Evolutionary conservation across 92 coral and sea anemone species (phyloP), one percentile per base, ranked within the genome.

Genomic region (Paragorgia papillata): DNA sequence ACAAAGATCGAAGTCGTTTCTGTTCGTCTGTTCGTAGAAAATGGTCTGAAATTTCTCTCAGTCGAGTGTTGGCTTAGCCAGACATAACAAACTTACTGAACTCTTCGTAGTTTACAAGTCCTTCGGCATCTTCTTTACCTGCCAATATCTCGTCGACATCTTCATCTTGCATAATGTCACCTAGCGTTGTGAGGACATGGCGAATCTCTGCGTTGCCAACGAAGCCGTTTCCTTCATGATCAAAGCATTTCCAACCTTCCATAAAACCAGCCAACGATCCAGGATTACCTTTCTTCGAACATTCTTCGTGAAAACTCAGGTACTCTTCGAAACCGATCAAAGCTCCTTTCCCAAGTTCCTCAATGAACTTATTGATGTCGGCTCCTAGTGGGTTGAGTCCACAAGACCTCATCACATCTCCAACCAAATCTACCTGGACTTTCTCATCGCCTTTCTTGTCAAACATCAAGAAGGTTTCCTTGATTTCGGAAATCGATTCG

Each of bases 31-130:
- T 71, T 71, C 35, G 78, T 54, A 30, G 76, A 54, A 71, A 71
- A 49, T 55, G 7, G 60, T 32, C 49, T 27, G 34, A 35, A 18
- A n/a, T 17, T 17, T 32, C 32, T 5, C 33, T 66, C 29, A 35
- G 43, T 28, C 30, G 62, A 50, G 18, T 13, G 56, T 33, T 9
- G 85, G 66, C 37, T 66, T 49, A 33, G 83, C 90, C 81, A 24
- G 96, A 85, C 97, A 93, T 93, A 19, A 93, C 93, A 57, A 88
- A 81, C 70, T 93, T 92, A 79, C 91, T 93, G 62, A 93, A 85
- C 18, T 93, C 97, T 63, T 93, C 96, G 82, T 93, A 93, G 37
- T 83, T 87, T 18, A 93, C 84, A 49, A 74, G 84, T 31, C 96
- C 90, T 79, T 88, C 86, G 0, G 80, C 35, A 55, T 93, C 97